Evolutionary conservation across 92 coral and sea anemone species (phyloP), one percentile per base, ranked within the genome.

Genomic region (Muricea muricata): DNA sequence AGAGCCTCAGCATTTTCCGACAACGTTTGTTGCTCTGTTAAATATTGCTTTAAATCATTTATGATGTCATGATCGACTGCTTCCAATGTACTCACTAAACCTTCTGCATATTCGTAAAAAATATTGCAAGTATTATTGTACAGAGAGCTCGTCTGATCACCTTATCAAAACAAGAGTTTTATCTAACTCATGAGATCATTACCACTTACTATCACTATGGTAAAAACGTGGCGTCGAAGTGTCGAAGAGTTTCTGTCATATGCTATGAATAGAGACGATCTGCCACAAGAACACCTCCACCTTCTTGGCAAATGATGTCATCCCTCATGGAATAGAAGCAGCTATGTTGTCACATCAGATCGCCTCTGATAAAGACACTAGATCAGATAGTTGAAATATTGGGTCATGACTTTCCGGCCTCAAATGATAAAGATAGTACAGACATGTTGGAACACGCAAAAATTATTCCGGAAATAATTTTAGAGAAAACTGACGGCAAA

Each of bases 1-100:
- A 96, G 82, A 71, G 93, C 97, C 90, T 93, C 88, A 56, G 92
- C 93, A 69, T 83, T 89, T 31, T 80, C 86, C 65, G 93, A 68
- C 8, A 67, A 65, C 58, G 65, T 37, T 50, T 85, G 92, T 52
- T 92, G 94, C 28, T 65, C 65, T 6, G 82, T 84, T 34, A 92
- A 65, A 28, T 61, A 81, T 41, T 75, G 87, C 85, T 79, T 93
- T 17, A 93, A 87, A 57, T 80, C 77, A 63, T 66, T 48, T 23
- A 96, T 75, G 32, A 85, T 84, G 10, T 75, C 99, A 29, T 87
- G 89, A 63, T 96, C 75, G 39, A 96, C 79, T 6, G 96, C 81
- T 76, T 84, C 87, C 42, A 96, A 76, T 65, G 84, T 93, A 63
- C 74, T 68, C 17, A 90, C 30, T 71, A 97, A 90, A 21, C 88